These are phyloP conservation scores for Ectropis crepuscularia DNA, from an alignment of 2,888 invertebrate genomes.

Conservation along the genomic window DNA sequence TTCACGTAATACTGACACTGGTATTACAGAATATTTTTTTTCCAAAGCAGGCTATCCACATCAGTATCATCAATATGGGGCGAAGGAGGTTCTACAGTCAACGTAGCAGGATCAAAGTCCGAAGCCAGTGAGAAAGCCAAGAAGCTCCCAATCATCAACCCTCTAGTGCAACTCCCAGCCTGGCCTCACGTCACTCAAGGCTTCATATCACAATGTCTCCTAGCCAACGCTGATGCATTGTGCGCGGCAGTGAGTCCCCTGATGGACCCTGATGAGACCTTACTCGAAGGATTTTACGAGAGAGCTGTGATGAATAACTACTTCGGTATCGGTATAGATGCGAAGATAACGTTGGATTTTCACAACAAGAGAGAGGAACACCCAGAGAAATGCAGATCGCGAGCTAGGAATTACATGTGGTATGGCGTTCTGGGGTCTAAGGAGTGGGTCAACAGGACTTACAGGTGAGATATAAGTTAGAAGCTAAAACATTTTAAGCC, in stretches of 20 bases:
- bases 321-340: conserved; percentile 99
- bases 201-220: conserved; percentile 96
- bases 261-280: conserved; percentile 95
- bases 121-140: conserved; percentile 86
- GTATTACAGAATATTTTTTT: conserved; percentile 32
- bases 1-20: no score
- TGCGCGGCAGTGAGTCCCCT: conserved; percentile 98
- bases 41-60: conserved; percentile 73
- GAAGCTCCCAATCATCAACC: conserved; percentile 95
- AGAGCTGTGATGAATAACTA: conserved; percentile 99
- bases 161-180: conserved; percentile 92
- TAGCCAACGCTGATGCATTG: conserved; percentile 97
- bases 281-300: conserved; percentile 95
- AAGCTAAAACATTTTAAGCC: no score
- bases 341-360: conserved; percentile 98
- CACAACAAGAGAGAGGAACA: conserved; percentile 98
- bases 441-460: conserved; percentile 94
- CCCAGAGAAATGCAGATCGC: conserved; percentile 97
- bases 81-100: conserved; percentile 62
- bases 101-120: conserved; percentile 54
- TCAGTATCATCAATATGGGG: conserved; percentile 83
- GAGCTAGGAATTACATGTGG: conserved; percentile 99
- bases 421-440: conserved; percentile 92
- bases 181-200: conserved; percentile 94
- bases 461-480: conserved; percentile 83